These are phyloP conservation scores for Clavelina lepadiformis DNA, from an alignment of 23 tunicate species.

Conservation along the genomic window DNA sequence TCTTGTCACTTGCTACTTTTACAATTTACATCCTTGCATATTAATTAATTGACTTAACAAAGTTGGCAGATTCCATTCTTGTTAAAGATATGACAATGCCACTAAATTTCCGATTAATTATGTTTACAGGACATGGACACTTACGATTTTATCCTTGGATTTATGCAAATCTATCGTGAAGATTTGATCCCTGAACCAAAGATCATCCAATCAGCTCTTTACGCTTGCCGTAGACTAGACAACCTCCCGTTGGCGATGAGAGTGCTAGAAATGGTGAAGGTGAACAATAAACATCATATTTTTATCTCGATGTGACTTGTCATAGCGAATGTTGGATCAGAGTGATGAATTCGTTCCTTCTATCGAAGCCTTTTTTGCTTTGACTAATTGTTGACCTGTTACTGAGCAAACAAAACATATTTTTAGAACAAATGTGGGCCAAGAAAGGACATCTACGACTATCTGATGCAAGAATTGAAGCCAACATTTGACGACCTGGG, in stretches of 20 bases:
- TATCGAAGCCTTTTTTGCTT: background rate
- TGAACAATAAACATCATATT: background rate
- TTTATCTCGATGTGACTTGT: background rate
- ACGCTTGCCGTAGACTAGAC: constrained; percentile 73
- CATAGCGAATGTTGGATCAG: too few relatives aligned
- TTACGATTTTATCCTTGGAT: constrained; percentile 49
- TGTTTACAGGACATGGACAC: constrained; percentile 52
- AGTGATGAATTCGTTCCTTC: background rate
- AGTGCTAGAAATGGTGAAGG: constrained; percentile 47
- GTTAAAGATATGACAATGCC: background rate
- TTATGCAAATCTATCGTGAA: constrained; percentile 35
- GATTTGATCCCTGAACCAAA: constrained; percentile 64
- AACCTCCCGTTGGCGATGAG: constrained; percentile 87
- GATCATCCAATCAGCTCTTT: constrained; percentile 68
- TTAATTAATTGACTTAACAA: background rate
- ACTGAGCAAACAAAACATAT: background rate
- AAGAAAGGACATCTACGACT: constrained; percentile 71
- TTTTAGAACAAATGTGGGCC: constrained; percentile 56
- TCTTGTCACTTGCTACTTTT: background rate
- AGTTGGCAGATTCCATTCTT: background rate
- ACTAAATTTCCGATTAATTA: background rate
- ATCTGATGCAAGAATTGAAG: constrained; percentile 78
- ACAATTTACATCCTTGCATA: background rate
- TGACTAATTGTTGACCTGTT: background rate
- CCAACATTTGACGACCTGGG: constrained; percentile 96